Base-by-base conservation (phyloP, 2,888 invertebrate genomes). In the Cephus spinipes region DNA sequence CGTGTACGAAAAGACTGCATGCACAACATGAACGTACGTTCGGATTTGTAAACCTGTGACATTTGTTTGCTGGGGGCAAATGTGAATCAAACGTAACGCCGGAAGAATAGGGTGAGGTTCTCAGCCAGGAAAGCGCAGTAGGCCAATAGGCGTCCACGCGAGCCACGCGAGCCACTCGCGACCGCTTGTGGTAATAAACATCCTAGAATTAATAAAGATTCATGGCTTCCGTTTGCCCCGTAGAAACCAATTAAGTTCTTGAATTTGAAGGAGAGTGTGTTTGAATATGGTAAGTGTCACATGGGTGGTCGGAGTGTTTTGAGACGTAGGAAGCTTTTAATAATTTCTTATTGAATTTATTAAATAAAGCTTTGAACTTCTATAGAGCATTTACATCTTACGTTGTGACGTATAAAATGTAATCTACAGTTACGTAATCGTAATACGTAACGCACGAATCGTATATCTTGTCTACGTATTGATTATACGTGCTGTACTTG, bases 161-260 rank as follows among this genome's bases (percentile, higher is more conserved):
- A 40, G 40, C 40, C 40, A 40, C 40, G 1, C 40, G 40, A 12
- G 40, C 40, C 40, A 81, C 86, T 85, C 83, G 87, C 83, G 87
- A 87, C 85, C 81, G 81, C 4, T 79, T 80, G 40, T 79, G 80
- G 78, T 81, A 81, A 85, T 85, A 84, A 86, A 85, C 86, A 87
- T 85, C 79, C 80, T 82, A 82, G 84, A 88, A 86, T 87, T 87
- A 87, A 88, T 86, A 87, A 84, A 86, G 88, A 88, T 87, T 83
- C 84, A 87, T 85, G 84, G 84, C 84, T 86, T 86, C 87, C 85
- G 87, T 81, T 82, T 74, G 76, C 73, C 36, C 68, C 55, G 55
- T 69, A 40, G 15, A 40, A 33, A 33, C 73, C 34, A 68, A 73
- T 40, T 55, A 69, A 71, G 23, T 73, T 76, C 32, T 1, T 69